Evolutionary conservation across 2,888 invertebrate species (phyloP).

Genomic region (Hypercompe scribonia): DNA sequence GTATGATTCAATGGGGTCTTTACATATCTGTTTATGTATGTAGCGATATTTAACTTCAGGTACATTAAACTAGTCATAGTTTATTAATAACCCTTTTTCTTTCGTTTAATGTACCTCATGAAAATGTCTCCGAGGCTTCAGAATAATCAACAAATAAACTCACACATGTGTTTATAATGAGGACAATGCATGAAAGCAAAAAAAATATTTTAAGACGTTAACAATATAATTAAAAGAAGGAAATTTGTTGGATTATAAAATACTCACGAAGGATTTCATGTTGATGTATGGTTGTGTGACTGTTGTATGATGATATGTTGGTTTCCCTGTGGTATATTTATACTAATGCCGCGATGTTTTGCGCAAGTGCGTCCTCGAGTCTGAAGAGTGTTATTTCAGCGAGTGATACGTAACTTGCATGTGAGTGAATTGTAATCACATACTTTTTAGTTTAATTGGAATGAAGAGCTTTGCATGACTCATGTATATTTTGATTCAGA

Average conservation of each 20-base stretch:
- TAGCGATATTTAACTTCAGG: too few species aligned
- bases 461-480: neutral
- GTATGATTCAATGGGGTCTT: neutral
- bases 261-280: constrained; percentile 48
- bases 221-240: neutral
- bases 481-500: neutral
- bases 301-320: constrained; percentile 25
- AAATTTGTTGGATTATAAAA: neutral
- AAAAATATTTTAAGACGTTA: neutral
- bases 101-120: too few species aligned
- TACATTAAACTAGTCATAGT: too few species aligned
- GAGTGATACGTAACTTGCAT: neutral
- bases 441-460: neutral
- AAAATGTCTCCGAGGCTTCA: neutral
- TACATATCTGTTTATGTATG: neutral
- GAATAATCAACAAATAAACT: neutral
- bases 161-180: neutral
- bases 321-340: constrained; percentile 7
- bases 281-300: constrained; percentile 20
- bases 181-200: neutral
- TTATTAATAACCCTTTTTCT: neutral
- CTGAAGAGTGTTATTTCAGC: neutral
- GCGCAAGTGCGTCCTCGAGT: constrained; percentile 14
- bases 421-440: neutral
- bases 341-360: constrained; percentile 7